Base-by-base conservation (phyloP, 2,113 vertebrate genomes). In the Neotoma lepida region DNA sequence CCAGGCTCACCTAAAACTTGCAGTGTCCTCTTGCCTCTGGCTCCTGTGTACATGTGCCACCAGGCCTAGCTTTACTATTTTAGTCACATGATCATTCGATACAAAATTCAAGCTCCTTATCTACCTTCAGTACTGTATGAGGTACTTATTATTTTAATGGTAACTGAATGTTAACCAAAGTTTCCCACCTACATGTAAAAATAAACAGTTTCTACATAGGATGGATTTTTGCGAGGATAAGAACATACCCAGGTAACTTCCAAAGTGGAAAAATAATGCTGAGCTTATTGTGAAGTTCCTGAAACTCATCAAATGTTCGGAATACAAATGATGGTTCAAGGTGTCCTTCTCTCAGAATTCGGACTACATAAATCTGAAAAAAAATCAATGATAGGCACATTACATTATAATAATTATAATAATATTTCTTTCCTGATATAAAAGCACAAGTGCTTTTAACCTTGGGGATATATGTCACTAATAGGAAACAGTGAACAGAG, bases 271-370 rank as follows among this genome's bases (percentile, higher is more conserved):
- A 99, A 56, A 99, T 98, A 97, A 99, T 99, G 96, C 98, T 98
- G 88, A 99, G 99, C 95, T 99, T 99, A 98, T 99, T 99, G 98
- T 99, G 99, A 66, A 99, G 99, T 98, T 99, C 99, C 97, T 99
- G 99, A 98, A 99, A 99, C 96, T 99, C 99, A 77, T 99, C 99
- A 97, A 99, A 99, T 39, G 99, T 99, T 96, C 99, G 99, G 98
- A 99, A 99, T 94, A 99, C 98, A 98, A 99, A 99, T 0, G 99
- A 97, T 39, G 99, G 99, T 88, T 99, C 99, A 35, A 97, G 97
- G 92, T 99, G 99, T 28, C 98, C 99, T 93, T 99, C 99, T 96
- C 99, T 99, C 94, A 99, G 95, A 97, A 99, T 97, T 98, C 99
- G 98, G 88, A 99, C 99, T 56, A 99, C 99, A 2, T 99, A 99